Conservation (phyloP, 1,140 invertebrate species). For the Drosophila aff. region DNA sequence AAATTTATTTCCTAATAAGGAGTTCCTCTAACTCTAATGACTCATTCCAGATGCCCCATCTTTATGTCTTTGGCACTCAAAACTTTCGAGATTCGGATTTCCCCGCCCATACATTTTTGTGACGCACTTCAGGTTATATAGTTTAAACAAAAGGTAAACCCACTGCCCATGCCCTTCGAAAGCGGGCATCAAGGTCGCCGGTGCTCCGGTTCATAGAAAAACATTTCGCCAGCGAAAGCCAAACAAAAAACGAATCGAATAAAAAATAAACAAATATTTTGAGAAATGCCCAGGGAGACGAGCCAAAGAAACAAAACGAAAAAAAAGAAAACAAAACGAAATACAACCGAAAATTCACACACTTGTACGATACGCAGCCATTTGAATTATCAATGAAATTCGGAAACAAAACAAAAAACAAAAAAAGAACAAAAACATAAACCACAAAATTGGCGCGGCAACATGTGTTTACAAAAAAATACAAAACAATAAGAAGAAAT, state of each 20-base stretch:
- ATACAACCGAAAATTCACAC: conserved; percentile 45
- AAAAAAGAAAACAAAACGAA: conserved; percentile 11
- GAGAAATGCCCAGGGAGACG: conserved; percentile 32
- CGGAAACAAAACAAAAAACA: conserved; percentile 56
- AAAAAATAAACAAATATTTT: conserved; percentile 71
- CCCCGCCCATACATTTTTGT: conserved; percentile 3
- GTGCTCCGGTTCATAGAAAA: conserved; percentile 27
- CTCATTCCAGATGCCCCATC: conserved; percentile 2
- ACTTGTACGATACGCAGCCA: conserved; percentile 40
- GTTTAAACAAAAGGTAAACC: conserved; percentile 14
- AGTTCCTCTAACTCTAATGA: conserved; percentile 2
- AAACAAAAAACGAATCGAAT: conserved; percentile 38
- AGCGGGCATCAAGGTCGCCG: conserved; percentile 26
- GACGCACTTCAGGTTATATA: conserved; percentile 27
- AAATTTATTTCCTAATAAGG: conserved; percentile 7
- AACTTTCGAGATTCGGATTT: conserved; percentile 13
- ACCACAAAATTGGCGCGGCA: conserved; percentile 50
- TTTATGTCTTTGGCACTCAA: neutral
- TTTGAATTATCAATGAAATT: conserved; percentile 81
- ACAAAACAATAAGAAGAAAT: neutral
- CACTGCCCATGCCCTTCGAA: conserved; percentile 26
- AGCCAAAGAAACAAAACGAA: conserved; percentile 31
- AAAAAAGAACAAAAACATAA: conserved; percentile 57
- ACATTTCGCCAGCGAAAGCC: conserved; percentile 30
- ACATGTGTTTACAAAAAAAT: conserved; percentile 42